Base-by-base conservation (phyloP, 2,888 invertebrate genomes). In the Erebia aethiops region DNA sequence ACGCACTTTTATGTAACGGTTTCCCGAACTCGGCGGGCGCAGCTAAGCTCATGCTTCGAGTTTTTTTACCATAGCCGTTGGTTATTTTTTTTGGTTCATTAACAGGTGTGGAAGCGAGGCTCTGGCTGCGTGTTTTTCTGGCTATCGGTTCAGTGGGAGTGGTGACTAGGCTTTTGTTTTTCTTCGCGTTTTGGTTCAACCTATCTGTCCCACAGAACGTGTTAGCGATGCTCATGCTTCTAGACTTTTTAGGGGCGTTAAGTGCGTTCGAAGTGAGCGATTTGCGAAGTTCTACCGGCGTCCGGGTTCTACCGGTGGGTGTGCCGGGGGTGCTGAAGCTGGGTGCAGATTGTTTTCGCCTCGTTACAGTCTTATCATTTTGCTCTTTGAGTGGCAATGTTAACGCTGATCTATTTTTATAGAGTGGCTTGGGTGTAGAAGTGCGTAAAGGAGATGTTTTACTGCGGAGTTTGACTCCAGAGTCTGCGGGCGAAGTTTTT, bases 21-120 rank as follows among this genome's bases (percentile, higher is more conserved):
- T 81, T 85, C 8, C 76, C 54, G 60, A 85, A 80, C 58, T 84
- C 89, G 1, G 75, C 75, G 1, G 87, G 79, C 72, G 80, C 77
- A 13, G 91, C 91, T 52, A 93, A 80, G 68, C 91, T 91, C 91
- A 92, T 89, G 79, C 93, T 93, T 10, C 93, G 78, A 9, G 91
- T 87, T 75, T 92, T 92, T 74, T 88, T 90, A 10, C 84, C 80
- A 71, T 83, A 85, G 64, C 83, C 85, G 9, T 80, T 78, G 69
- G 78, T 80, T 51, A 87, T 70, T 67, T 85, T 88, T 74, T 81
- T 84, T 4, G 87, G 82, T 67, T 89, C 91, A 67, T 82, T 80
- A 54, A 87, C 77, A 1, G 90, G 89, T 1, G 91, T 89, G 43
- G 88, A 84, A 0, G 91, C 92, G 69, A 92, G 86, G 73, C 93